phyloP scores from a whole-genome alignment of 1,140 invertebrate genomes.

The Drosophila trapezifrons region DNA sequence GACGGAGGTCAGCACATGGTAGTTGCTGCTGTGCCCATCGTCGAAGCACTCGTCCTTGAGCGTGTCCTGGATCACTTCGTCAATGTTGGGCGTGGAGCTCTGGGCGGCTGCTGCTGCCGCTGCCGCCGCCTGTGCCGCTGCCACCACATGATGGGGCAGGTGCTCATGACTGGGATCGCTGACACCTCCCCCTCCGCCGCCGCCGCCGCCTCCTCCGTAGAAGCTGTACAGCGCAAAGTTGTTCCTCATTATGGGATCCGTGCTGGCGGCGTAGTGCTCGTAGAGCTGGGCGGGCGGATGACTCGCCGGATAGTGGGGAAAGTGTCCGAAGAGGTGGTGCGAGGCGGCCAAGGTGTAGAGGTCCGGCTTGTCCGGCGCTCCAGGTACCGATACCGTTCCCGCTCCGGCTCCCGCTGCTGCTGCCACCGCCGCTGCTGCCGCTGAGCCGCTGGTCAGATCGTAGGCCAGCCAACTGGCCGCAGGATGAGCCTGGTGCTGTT shows the following conservation, averaged over 20 bases:
- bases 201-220: conserved; percentile 57
- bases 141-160: conserved; percentile 58
- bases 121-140: conserved; percentile 45
- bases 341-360: conserved; percentile 61
- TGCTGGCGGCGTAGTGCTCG: conserved; percentile 62
- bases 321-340: conserved; percentile 59
- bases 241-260: conserved; percentile 79
- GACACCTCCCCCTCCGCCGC: conserved; percentile 14
- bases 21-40: conserved; percentile 66
- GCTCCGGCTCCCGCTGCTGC: conserved; percentile 35
- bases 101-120: conserved; percentile 57
- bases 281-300: conserved; percentile 51
- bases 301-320: conserved; percentile 48
- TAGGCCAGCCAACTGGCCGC: conserved; percentile 52
- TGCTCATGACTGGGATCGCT: conserved; percentile 46
- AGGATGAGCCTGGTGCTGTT: conserved; percentile 16
- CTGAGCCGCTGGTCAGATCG: conserved; percentile 56
- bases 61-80: conserved; percentile 83
- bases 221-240: conserved; percentile 74
- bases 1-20: conserved; percentile 73
- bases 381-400: background rate
- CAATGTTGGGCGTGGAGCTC: conserved; percentile 65
- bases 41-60: conserved; percentile 81
- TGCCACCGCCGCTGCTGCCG: conserved; percentile 47
- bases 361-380: conserved; percentile 54